Base-by-base conservation (phyloP, 2,888 invertebrate genomes). In the Scaptomyza polygonia region DNA sequence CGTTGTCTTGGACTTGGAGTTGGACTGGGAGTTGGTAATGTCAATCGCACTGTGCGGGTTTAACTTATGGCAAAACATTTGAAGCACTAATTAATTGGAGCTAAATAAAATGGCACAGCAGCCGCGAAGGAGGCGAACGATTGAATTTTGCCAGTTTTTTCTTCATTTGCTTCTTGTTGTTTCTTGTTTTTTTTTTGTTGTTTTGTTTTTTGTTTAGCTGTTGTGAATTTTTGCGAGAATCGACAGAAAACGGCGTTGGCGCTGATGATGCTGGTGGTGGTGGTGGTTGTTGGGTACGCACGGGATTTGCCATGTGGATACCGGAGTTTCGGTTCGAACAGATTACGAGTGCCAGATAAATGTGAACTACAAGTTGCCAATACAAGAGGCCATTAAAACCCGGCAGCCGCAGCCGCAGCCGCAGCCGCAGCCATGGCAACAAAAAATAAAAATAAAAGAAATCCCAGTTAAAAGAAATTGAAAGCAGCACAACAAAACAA, bases 81-180 rank as follows among this genome's bases (percentile, higher is more conserved):
- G 90, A 91, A 90, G 90, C 90, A 91, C 91, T 91, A 91, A 91
- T 91, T 91, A 91, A 91, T 91, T 91, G 91, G 91, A 91, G 89
- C 91, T 90, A 91, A 91, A 91, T 91, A 90, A 90, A 90, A 90
- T 89, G 90, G 88, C 86, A 83, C 85, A 84, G 85, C 79, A 77
- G 72, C 72, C 61, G 70, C 68, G 69, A 67, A 75, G 56, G 65
- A 76, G 67, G 56, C 67, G 55, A 67, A 36, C 57, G 58, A 67
- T 51, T 49, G 65, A 34, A 18, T 55, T 43, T 25, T 25, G 25
- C 25, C 5, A 25, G 25, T 25, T 25, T 25, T 25, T 25, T 49
- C 14, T 48, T 44, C 14, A 21, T 43, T 45, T n/a, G 36, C 9
- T 53, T 62, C 27, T 25, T 49, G 45, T 39, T 47, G 45, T 54